Conservation (phyloP, 2,797 vertebrate genomes). For the Brachyalestes nurse region DNA sequence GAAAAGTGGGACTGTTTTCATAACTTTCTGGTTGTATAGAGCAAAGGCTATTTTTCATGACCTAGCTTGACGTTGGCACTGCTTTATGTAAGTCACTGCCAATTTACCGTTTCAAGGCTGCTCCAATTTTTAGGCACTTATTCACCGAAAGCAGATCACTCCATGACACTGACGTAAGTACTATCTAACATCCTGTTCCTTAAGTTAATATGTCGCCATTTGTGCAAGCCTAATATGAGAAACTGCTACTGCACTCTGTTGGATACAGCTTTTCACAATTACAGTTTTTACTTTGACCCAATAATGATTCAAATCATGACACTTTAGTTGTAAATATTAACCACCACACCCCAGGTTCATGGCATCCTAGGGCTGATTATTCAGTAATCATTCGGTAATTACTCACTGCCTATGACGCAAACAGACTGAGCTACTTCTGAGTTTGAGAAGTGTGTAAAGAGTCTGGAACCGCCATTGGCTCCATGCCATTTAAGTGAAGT, state of each 20-base stretch:
- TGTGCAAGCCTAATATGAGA: not conserved
- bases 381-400: too few species aligned
- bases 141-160: not conserved
- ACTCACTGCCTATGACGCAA: too few species aligned
- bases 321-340: not conserved
- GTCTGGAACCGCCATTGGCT: too few species aligned
- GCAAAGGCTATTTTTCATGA: slow-evolving; percentile 18
- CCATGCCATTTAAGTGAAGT: not conserved
- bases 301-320: not conserved
- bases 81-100: slow-evolving; percentile 8
- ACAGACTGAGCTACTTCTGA: too few species aligned
- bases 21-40: slow-evolving; percentile 8
- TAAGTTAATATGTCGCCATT: not conserved
- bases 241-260: not conserved
- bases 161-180: not conserved
- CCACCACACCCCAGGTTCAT: too few species aligned
- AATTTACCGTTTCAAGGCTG: slow-evolving; percentile 2
- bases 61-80: slow-evolving; percentile 11
- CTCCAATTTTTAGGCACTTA: not conserved
- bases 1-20: slow-evolving; percentile 22
- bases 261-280: not conserved
- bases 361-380: too few species aligned
- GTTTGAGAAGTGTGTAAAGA: too few species aligned
- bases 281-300: not conserved
- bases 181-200: not conserved